phyloP scores from a whole-genome alignment of 2,797 vertebrate species.

The Amniataba percoides region DNA sequence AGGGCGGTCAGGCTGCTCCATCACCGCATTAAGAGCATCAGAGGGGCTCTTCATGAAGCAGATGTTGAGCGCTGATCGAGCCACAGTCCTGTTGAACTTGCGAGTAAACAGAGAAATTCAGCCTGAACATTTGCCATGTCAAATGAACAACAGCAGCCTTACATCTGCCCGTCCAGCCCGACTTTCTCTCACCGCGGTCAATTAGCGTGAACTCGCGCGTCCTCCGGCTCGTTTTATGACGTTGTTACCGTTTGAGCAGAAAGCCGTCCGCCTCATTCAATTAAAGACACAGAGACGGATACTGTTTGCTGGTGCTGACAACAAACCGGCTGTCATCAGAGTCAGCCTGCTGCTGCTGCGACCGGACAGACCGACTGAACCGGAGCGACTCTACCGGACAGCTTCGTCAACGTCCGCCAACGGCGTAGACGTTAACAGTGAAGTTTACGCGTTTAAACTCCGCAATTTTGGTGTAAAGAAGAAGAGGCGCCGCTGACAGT shows the following conservation, averaged over 20 bases:
- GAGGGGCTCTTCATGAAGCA: not conserved
- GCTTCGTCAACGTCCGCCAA: constrained; percentile 20
- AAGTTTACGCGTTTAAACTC: constrained; percentile 35
- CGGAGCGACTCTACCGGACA: constrained; percentile 40
- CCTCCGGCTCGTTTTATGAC: constrained; percentile 17
- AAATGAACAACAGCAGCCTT: not conserved
- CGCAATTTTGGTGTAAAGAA: not conserved
- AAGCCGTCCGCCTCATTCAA: constrained; percentile 1
- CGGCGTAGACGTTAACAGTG: not conserved
- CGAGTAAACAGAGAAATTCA: constrained; percentile 1
- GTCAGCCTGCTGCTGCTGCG: constrained; percentile 32
- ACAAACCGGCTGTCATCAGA: constrained; percentile 19
- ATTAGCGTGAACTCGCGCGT: constrained; percentile 33
- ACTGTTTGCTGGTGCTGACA: not conserved
- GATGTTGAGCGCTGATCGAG: constrained; percentile 20
- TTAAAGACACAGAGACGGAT: constrained; percentile 2
- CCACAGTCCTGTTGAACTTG: constrained; percentile 48
- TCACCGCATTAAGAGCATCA: not conserved
- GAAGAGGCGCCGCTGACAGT: accelerated
- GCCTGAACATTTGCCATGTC: not conserved
- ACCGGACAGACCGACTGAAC: constrained; percentile 15
- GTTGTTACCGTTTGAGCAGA: not conserved
- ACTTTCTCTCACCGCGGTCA: not conserved
- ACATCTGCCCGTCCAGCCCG: no score
- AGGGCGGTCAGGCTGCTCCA: not conserved